A percentile compares a stretch with the other conserved stretches of the same genome.
Evolutionary conservation across 1,140 invertebrate genomes (phyloP).

Genomic region (Liolophura sinensis): DNA sequence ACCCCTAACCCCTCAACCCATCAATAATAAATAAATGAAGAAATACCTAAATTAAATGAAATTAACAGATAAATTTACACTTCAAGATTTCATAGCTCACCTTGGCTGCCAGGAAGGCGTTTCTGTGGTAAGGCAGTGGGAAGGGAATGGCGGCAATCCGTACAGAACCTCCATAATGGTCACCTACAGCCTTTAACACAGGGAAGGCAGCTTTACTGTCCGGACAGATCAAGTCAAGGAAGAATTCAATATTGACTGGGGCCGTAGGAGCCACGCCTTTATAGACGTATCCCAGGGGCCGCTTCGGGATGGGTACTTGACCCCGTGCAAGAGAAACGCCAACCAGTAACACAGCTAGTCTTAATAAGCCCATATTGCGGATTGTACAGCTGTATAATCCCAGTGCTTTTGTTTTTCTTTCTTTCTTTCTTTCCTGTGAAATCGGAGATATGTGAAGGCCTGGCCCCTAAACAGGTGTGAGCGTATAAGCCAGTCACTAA

Average conservation of each 20-base stretch:
- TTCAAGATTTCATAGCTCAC: conserved; percentile 13
- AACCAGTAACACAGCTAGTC: too few relatives aligned
- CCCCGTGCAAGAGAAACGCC: neutral
- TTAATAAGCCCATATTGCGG: too few relatives aligned
- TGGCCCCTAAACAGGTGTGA: too few relatives aligned
- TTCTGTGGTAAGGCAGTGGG: conserved; percentile 40
- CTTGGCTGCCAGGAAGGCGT: conserved; percentile 27
- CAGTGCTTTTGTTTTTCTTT: too few relatives aligned
- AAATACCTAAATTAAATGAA: too few relatives aligned
- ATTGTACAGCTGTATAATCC: too few relatives aligned
- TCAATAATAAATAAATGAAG: too few relatives aligned
- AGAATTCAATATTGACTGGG: conserved; percentile 30
- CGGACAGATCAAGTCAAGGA: conserved; percentile 34
- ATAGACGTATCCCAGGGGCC: conserved; percentile 32
- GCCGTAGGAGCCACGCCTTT: conserved; percentile 9
- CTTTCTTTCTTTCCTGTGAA: too few relatives aligned
- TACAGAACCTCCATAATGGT: conserved; percentile 23
- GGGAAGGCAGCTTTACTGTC: conserved; percentile 29
- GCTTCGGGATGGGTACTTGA: conserved; percentile 22
- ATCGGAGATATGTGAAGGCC: too few relatives aligned
- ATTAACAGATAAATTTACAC: too few relatives aligned
- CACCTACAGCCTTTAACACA: conserved; percentile 23
- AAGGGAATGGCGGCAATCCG: conserved; percentile 28
- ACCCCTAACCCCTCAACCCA: too few relatives aligned
- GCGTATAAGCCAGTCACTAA: too few relatives aligned